Base-by-base conservation (phyloP, 2,888 invertebrate genomes). In the Eristalis pertinax region DNA sequence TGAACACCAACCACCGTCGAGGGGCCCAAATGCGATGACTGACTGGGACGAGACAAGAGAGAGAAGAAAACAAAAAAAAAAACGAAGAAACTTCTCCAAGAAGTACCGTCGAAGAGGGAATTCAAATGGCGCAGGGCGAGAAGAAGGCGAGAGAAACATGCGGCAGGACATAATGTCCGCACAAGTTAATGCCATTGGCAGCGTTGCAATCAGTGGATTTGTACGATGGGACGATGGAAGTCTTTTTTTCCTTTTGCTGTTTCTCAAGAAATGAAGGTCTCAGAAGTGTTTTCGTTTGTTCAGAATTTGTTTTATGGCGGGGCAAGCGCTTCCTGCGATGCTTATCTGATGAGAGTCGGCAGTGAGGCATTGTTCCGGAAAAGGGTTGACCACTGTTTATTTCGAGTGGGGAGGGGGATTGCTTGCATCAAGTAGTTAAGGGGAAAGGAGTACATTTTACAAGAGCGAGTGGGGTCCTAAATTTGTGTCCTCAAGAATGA, bases 161-260 rank as follows among this genome's bases (percentile, higher is more conserved):
- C 74, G 78, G 74, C 82, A 78, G 82, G 70, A 74, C 77, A 75
- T 65, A 78, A 81, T 77, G 68, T 85, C 77, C 86, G 74, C 38
- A 67, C 62, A 86, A 86, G 82, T 67, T 70, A 75, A 65, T 86
- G 86, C 83, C 86, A 86, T 83, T 83, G 86, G 86, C 86, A 82
- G 86, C 70, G 72, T 64, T 86, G 86, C 86, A 86, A 86, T 86
- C 86, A 86, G 78, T 75, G 78, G 69, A 67, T 86, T 82, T 70
- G 78, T 78, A 83, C 72, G 72, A 1, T 26, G n/a, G 41, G 62
- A 67, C 64, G 24, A 82, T 65, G 58, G 26, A 75, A 82, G 41
- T 82, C 82, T 5, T 10, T 10, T 32, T 5, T 8, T 32, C 7
- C 7, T 32, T 8, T 5, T 32, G 0, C 1, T 5, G 8, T 1